phyloP scores from a whole-genome alignment of 2,888 invertebrate species.

The Pantelozetes paolii region DNA sequence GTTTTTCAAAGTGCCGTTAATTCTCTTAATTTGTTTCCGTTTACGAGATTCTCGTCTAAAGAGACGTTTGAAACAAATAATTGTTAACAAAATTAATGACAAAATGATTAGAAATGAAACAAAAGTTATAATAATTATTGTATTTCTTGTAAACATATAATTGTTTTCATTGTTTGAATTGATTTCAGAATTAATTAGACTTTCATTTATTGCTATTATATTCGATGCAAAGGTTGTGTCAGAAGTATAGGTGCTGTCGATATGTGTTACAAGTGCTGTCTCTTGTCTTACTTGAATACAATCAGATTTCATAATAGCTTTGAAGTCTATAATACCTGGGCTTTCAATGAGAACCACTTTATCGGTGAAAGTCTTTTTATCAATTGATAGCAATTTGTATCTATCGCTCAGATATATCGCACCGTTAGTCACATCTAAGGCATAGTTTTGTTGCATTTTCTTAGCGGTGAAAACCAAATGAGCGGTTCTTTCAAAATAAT shows the following conservation, averaged over 20 bases:
- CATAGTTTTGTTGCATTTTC: constrained; percentile 20
- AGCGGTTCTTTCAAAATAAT: neutral
- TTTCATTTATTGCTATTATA: neutral
- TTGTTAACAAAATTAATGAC: neutral
- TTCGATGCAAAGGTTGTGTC: neutral
- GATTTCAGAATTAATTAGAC: neutral
- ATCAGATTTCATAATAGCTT: neutral
- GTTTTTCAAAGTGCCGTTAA: neutral
- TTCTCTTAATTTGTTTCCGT: constrained; percentile 6
- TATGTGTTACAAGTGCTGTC: neutral
- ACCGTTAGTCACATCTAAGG: constrained; percentile 2
- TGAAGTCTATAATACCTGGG: constrained; percentile 15
- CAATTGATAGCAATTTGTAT: neutral
- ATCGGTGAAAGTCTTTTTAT: neutral
- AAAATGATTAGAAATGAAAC: neutral
- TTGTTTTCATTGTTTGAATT: neutral
- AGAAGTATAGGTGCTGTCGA: neutral
- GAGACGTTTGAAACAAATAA: neutral
- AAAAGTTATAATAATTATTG: neutral
- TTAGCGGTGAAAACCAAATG: neutral
- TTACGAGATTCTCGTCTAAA: neutral
- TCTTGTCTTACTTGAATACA: neutral
- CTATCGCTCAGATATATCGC: constrained; percentile 23
- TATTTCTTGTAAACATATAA: neutral
- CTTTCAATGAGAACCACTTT: constrained; percentile 25